Evolutionary conservation across 2,888 invertebrate species (phyloP).

Genomic region (Cosmia pyralina): DNA sequence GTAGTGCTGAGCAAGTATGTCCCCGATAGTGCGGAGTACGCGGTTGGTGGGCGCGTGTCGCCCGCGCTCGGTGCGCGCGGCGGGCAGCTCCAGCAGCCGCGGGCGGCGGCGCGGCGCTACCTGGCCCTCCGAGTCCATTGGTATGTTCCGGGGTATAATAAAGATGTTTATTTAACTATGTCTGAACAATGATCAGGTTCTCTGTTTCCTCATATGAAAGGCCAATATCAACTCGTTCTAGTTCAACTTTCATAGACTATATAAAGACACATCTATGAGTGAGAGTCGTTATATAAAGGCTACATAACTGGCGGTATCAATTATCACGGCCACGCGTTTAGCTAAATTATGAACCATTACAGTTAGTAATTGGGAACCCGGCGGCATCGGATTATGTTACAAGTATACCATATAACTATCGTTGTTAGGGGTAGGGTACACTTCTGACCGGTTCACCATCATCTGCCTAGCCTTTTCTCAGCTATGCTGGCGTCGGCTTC

Average conservation of each 20-base stretch:
- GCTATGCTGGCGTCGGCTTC: neutral
- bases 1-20: too few relatives aligned
- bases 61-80: too few relatives aligned
- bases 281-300: slow-evolving; percentile 30
- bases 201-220: too few relatives aligned
- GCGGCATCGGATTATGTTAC: slow-evolving; percentile 68
- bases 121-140: too few relatives aligned
- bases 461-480: neutral
- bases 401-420: slow-evolving; percentile 34
- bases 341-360: slow-evolving; percentile 77
- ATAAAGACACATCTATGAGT: slow-evolving; percentile 10
- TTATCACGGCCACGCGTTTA: slow-evolving; percentile 70
- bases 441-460: neutral
- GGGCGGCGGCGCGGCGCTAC: too few relatives aligned
- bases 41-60: too few relatives aligned
- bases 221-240: neutral
- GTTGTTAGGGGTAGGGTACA: slow-evolving; percentile 21
- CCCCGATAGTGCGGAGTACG: too few relatives aligned
- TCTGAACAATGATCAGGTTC: too few relatives aligned
- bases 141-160: too few relatives aligned
- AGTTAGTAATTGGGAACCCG: slow-evolving; percentile 66
- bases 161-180: too few relatives aligned
- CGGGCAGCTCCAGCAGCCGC: too few relatives aligned
- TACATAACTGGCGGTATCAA: slow-evolving; percentile 66
- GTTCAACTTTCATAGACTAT: neutral